Conservation (phyloP, 1,140 invertebrate species). For the Thaumetopoea pityocampa region DNA sequence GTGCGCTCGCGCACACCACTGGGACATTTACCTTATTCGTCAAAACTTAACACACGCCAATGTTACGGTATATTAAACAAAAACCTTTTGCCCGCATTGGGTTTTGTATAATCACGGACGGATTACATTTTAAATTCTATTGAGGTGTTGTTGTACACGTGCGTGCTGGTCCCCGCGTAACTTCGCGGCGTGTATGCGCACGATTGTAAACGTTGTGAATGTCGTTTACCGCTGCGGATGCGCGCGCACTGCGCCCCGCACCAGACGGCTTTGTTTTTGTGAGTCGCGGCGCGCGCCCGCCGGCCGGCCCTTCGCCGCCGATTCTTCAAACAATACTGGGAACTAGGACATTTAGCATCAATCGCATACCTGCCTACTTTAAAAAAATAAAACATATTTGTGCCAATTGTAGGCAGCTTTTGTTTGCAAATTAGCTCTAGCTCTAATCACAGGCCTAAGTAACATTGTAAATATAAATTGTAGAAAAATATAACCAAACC, state of each 20-base stretch:
- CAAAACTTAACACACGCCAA: no score
- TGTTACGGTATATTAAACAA: no score
- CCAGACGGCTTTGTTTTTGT: slow-evolving; percentile 59
- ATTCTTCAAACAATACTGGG: slow-evolving; percentile 54
- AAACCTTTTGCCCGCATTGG: no score
- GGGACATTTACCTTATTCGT: slow-evolving; percentile 52
- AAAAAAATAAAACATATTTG: slow-evolving; percentile 8
- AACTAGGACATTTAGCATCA: slow-evolving; percentile 48
- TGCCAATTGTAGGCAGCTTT: slow-evolving; percentile 9
- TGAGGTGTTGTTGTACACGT: neutral
- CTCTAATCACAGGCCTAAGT: no score
- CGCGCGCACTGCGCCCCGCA: slow-evolving; percentile 25
- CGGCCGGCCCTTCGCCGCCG: slow-evolving; percentile 34
- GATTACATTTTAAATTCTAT: neutral
- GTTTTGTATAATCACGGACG: no score
- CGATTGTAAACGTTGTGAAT: slow-evolving; percentile 12
- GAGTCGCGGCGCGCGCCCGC: slow-evolving; percentile 58
- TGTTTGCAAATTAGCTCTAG: slow-evolving; percentile 21
- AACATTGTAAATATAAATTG: slow-evolving; percentile 3
- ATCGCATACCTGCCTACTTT: slow-evolving; percentile 23
- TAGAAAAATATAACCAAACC: neutral
- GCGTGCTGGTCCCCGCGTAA: slow-evolving; percentile 27
- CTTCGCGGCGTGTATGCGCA: slow-evolving; percentile 9
- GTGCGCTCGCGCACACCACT: slow-evolving; percentile 38
- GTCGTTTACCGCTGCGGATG: slow-evolving; percentile 17